Base-by-base conservation (phyloP, 2,797 vertebrate genomes). In the Nothura maculosa region DNA sequence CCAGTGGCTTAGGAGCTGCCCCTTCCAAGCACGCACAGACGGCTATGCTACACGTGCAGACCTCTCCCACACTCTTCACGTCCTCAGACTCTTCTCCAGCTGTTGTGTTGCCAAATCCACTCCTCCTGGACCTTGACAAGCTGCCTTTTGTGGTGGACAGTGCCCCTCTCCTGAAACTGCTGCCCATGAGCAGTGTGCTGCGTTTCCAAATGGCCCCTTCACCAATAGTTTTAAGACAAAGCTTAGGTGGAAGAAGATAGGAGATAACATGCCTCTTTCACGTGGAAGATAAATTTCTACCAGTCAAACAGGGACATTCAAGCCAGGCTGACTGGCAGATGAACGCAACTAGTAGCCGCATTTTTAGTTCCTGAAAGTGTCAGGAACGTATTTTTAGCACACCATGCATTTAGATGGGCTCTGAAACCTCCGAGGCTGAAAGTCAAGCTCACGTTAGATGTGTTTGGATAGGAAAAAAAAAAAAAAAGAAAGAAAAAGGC, bases 281-380 rank as follows among this genome's bases (percentile, higher is more conserved):
- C 63, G 50, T 1, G 1, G 54, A 6, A 86, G 74, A 43, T 54
- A 85, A 50, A 30, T 72, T 32, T 9, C 43, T 27, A 61, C 57
- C 55, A 58, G 64, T 34, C 18, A 38, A 30, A 36, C 3, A 14
- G 16, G 25, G 34, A 34, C 48, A 10, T 47, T 91, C 42, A 81
- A 38, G 18, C 43, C 38, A 40, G 52, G 22, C 55, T 1, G 5
- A 9, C 36, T 70, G 45, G 54, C 80, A 62, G 68, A 80, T 75
- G 48, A 55, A 62, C 20, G 25, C 1, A 2, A 38, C 24, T 58
- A 7, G 3, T 48, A 58, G 55, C 2, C 15, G 22, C 45, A 6
- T 60, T 47, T 92, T 78, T 9, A 78, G 87, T 78, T 94, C 88
- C 80, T 89, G 69, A 85, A 92, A 94, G 61, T 43, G 12, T 3